Conservation (phyloP, 2,888 invertebrate species). For the Campoplex capitator region DNA sequence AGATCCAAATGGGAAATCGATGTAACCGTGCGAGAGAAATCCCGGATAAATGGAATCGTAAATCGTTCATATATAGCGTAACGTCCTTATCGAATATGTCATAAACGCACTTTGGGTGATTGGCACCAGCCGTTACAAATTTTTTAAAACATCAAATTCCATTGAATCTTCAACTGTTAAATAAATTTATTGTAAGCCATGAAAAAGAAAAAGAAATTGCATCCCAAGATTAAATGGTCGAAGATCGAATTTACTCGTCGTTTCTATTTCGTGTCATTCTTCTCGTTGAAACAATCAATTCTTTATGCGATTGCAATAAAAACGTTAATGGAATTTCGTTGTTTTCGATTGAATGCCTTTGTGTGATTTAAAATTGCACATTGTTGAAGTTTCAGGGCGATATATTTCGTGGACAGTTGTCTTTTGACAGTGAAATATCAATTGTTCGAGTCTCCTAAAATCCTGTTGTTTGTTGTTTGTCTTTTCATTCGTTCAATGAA, state of each 20-base stretch:
- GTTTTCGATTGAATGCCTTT: neutral
- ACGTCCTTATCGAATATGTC: constrained; percentile 49
- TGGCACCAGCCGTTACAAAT: neutral
- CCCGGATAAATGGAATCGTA: constrained; percentile 61
- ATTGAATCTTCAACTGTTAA: neutral
- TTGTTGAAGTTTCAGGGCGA: constrained; percentile 12
- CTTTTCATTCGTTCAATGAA: neutral
- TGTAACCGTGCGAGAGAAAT: constrained; percentile 55
- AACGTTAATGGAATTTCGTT: constrained; percentile 40
- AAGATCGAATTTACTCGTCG: neutral
- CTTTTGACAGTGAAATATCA: neutral
- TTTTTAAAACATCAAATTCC: constrained; percentile 37
- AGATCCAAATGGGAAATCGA: constrained; percentile 69
- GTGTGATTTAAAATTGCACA: constrained; percentile 21
- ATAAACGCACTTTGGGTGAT: constrained; percentile 47
- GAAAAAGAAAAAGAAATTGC: neutral
- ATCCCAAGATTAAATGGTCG: neutral
- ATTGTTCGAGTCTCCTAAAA: neutral
- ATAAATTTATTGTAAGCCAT: neutral
- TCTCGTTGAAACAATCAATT: constrained; percentile 9
- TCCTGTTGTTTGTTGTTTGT: too few species aligned
- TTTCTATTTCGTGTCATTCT: neutral
- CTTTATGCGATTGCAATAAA: constrained; percentile 9
- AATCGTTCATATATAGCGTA: constrained; percentile 42
- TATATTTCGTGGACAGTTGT: neutral